Conservation (phyloP, 1,140 invertebrate genomes). For the Pseudobourletiella spinata region DNA sequence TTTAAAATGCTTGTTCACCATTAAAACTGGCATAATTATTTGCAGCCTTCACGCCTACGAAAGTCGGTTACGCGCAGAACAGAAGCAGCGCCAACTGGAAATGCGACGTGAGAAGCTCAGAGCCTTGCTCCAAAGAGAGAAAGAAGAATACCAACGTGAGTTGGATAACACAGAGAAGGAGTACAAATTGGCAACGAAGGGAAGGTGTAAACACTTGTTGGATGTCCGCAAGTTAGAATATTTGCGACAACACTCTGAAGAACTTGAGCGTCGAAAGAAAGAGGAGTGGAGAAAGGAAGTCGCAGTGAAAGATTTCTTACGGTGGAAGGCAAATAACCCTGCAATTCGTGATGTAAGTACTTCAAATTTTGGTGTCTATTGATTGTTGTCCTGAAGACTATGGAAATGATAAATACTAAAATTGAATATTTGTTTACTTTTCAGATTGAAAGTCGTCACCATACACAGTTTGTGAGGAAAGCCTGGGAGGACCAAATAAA, state of each 20-base stretch:
- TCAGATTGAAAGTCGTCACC: conserved; percentile 2
- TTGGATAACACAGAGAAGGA: background rate
- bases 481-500: conserved; percentile 4
- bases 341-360: conserved; percentile 7
- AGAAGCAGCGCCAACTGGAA: background rate
- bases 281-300: conserved; percentile 4
- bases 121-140: background rate
- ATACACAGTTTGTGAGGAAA: conserved; percentile 3
- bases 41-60: background rate
- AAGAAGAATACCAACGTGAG: background rate
- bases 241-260: background rate
- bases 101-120: background rate
- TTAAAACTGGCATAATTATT: too few relatives aligned
- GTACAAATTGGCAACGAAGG: background rate
- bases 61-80: background rate
- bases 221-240: background rate
- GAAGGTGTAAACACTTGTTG: background rate
- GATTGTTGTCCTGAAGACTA: background rate
- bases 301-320: background rate
- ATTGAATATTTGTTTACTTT: background rate
- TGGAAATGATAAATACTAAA: background rate
- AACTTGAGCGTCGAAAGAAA: background rate
- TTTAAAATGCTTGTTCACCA: too few relatives aligned
- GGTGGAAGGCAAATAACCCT: conserved; percentile 8
- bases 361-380: too few relatives aligned